phyloP scores from a whole-genome alignment of 1,140 invertebrate genomes.

The Brachionus angularis region DNA sequence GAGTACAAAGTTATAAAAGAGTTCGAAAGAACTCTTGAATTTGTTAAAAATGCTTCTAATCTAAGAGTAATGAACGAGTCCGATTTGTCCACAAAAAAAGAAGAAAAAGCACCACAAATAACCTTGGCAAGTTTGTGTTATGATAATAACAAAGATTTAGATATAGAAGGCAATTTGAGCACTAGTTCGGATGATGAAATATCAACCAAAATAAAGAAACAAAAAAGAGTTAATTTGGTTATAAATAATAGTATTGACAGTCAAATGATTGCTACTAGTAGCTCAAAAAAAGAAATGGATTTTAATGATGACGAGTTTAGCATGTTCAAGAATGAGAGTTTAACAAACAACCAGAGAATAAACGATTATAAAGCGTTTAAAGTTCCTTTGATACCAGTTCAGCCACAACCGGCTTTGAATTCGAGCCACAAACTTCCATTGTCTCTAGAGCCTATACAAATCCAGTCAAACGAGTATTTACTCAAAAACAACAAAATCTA shows the following conservation, averaged over 20 bases:
- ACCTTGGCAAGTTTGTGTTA: constrained; percentile 1
- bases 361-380: background rate
- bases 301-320: constrained; percentile 11
- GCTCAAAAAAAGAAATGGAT: background rate
- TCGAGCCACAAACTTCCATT: background rate
- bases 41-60: background rate
- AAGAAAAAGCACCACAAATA: constrained; percentile 20
- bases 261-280: background rate
- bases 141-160: background rate
- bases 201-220: background rate
- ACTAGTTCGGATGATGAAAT: background rate
- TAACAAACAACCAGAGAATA: background rate
- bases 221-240: background rate
- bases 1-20: constrained; percentile 17
- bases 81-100: background rate
- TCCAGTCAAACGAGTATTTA: constrained; percentile 7
- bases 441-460: background rate
- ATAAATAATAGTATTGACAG: constrained; percentile 20
- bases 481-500: constrained; percentile 33
- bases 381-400: background rate
- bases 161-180: background rate
- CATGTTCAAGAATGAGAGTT: constrained; percentile 20
- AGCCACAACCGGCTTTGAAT: background rate
- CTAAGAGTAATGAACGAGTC: background rate
- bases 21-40: constrained; percentile 5